Evolutionary conservation across 1,140 invertebrate genomes (phyloP).

Genomic region (Drosophila equinoxialis): DNA sequence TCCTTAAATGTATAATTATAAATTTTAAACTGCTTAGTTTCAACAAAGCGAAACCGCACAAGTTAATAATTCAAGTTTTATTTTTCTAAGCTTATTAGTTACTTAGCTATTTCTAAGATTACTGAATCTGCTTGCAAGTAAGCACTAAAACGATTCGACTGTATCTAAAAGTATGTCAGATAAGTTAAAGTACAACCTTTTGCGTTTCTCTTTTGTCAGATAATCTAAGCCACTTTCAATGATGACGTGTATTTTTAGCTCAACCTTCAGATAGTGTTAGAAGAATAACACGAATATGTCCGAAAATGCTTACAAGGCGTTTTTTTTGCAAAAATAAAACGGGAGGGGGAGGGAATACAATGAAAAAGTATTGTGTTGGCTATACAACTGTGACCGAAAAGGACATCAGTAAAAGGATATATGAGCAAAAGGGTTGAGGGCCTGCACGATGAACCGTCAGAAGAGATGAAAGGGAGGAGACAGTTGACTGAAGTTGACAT

Average conservation of each 20-base stretch:
- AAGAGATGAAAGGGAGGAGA: not conserved
- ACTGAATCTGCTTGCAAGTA: too few relatives aligned
- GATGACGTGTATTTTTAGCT: not conserved
- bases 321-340: not conserved
- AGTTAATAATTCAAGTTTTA: too few relatives aligned
- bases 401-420: not conserved
- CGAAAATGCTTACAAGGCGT: constrained; percentile 1
- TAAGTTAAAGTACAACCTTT: too few relatives aligned
- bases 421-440: not conserved
- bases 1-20: too few relatives aligned
- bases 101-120: too few relatives aligned
- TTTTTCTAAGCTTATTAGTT: too few relatives aligned
- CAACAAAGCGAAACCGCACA: too few relatives aligned
- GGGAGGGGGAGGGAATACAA: not conserved
- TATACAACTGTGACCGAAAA: constrained; percentile 5
- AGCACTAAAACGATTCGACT: too few relatives aligned
- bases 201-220: not conserved
- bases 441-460: not conserved
- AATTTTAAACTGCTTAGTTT: too few relatives aligned
- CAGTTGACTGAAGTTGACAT: constrained; percentile 4
- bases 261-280: not conserved
- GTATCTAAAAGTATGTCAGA: too few relatives aligned
- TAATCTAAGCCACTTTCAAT: not conserved
- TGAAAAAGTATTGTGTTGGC: not conserved
- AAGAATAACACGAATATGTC: not conserved